Evolutionary conservation across 2,888 invertebrate genomes (phyloP).

Genomic region (Conops quadrifasciatus): DNA sequence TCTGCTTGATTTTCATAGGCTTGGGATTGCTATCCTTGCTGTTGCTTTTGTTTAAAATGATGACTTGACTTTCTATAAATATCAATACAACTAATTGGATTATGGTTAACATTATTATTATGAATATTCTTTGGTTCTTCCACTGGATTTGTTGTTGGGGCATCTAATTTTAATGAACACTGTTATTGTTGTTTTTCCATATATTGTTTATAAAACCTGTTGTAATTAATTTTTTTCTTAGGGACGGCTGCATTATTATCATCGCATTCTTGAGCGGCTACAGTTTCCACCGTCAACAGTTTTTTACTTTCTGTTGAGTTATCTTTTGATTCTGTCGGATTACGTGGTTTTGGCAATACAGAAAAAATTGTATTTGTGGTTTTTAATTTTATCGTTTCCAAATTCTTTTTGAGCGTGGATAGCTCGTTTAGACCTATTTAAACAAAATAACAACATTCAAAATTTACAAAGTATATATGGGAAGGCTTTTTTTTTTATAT

Average conservation of each 20-base stretch:
- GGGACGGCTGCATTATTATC: conserved; percentile 15
- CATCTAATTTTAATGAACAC: conserved; percentile 39
- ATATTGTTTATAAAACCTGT: conserved; percentile 37
- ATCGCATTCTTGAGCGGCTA: conserved; percentile 43
- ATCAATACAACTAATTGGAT: conserved; percentile 34
- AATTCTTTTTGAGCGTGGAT: conserved; percentile 60
- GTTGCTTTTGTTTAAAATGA: conserved; percentile 37
- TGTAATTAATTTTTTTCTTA: conserved; percentile 25
- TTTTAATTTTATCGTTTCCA: conserved; percentile 48
- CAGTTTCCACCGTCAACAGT: neutral
- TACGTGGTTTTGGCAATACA: conserved; percentile 39
- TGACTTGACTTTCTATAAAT: conserved; percentile 36
- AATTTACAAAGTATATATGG: too few species aligned
- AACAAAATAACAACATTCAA: neutral
- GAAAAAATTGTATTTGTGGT: conserved; percentile 36
- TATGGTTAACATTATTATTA: conserved; percentile 45
- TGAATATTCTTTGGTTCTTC: conserved; percentile 64
- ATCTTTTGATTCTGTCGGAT: conserved; percentile 36
- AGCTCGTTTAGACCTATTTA: conserved; percentile 55
- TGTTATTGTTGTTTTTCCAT: conserved; percentile 34
- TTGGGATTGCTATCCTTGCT: conserved; percentile 37
- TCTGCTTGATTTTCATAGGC: conserved; percentile 31
- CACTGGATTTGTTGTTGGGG: conserved; percentile 63
- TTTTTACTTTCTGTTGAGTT: neutral
- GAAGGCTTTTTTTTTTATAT: too few species aligned